Conservation (phyloP, 2,888 invertebrate species). For the Rotaria sp. region DNA sequence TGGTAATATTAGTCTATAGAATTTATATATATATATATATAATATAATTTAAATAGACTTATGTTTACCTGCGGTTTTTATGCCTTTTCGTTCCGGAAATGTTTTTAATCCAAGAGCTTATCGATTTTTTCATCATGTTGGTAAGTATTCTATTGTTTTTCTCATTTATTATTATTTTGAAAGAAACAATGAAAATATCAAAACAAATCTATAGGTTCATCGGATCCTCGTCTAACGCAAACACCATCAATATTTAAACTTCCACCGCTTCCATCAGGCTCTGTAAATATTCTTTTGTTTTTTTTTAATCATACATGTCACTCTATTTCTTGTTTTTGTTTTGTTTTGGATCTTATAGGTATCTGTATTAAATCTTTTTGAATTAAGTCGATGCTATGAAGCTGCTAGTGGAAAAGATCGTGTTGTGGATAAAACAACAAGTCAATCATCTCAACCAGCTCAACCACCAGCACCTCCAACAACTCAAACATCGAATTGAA, state of each 20-base stretch:
- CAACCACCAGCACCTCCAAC: background rate
- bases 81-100: slow-evolving; percentile 47
- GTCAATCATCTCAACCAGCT: background rate
- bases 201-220: slow-evolving; percentile 44
- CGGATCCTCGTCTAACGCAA: slow-evolving; percentile 50
- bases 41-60: slow-evolving; percentile 18
- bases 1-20: background rate
- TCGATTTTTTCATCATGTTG: slow-evolving; percentile 54
- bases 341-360: slow-evolving; percentile 41
- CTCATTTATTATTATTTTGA: background rate
- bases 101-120: slow-evolving; percentile 53
- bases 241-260: slow-evolving; percentile 54
- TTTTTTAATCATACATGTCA: background rate
- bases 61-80: slow-evolving; percentile 52
- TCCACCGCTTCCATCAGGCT: slow-evolving; percentile 48
- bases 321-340: too few relatives aligned
- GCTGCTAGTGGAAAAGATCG: background rate
- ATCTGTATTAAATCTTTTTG: slow-evolving; percentile 53
- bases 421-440: background rate
- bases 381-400: slow-evolving; percentile 46
- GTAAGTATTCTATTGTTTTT: slow-evolving; percentile 42
- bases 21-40: background rate
- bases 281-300: background rate
- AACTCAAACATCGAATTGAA: background rate
- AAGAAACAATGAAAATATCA: background rate